These are phyloP conservation scores for Halcyon leucocephala DNA, from an alignment of 2,797 vertebrate species.

Conservation along the genomic window DNA sequence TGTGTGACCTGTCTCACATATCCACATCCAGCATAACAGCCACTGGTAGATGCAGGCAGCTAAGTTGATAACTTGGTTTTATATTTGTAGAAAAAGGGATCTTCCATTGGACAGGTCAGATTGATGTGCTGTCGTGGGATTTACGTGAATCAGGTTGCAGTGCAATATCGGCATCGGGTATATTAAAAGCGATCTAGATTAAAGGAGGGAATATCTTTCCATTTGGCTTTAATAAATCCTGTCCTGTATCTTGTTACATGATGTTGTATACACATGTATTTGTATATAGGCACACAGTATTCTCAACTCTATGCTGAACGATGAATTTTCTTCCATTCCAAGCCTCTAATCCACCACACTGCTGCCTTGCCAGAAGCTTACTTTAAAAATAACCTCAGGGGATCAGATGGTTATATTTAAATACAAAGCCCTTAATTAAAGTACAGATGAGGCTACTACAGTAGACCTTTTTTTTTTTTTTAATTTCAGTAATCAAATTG, in stretches of 20 bases:
- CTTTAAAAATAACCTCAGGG: conserved; percentile 61
- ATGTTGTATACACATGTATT: background rate
- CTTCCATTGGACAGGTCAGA: background rate
- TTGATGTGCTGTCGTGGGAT: background rate
- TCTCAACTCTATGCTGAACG: background rate
- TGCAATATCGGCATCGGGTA: background rate
- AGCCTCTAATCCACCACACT: conserved; percentile 47
- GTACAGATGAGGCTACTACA: conserved; percentile 49
- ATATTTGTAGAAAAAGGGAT: background rate
- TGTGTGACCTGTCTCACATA: background rate
- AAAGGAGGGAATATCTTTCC: conserved; percentile 24
- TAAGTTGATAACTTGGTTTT: background rate
- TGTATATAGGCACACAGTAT: conserved; percentile 20
- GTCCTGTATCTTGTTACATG: conserved; percentile 41
- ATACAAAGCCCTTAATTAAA: conserved; percentile 71
- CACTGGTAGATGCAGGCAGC: background rate
- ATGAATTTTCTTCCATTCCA: conserved; percentile 52
- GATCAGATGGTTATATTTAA: conserved; percentile 62
- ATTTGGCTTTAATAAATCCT: conserved; percentile 55
- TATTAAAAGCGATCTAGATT: conserved; percentile 44
- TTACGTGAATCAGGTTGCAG: background rate
- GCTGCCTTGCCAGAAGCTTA: conserved; percentile 57
- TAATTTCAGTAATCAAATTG: conserved; percentile 41
- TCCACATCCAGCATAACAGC: background rate
- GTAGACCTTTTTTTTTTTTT: background rate